phyloP scores from a whole-genome alignment of 2,797 vertebrate genomes.

The Nannoperca obscura region DNA sequence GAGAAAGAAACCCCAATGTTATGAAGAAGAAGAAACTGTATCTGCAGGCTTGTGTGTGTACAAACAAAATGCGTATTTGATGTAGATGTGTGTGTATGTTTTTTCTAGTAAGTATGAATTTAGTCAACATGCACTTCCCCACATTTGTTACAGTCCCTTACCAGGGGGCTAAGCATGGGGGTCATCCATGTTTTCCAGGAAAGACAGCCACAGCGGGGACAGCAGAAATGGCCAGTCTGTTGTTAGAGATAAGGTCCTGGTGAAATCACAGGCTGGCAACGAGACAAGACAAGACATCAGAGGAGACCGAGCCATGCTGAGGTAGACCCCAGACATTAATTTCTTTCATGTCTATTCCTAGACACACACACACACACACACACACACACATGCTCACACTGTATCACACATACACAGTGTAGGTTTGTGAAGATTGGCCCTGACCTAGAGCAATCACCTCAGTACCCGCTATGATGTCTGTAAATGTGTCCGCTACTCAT shows the following conservation, averaged over 20 bases:
- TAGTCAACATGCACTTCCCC: slow-evolving; percentile 10
- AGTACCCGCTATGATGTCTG: slow-evolving; percentile 31
- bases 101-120: background rate
- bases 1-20: slow-evolving; percentile 12
- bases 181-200: slow-evolving; percentile 55
- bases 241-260: slow-evolving; percentile 72
- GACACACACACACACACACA: slow-evolving; percentile 7
- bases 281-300: slow-evolving; percentile 54
- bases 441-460: slow-evolving; percentile 53
- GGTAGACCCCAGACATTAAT: slow-evolving; percentile 47
- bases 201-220: slow-evolving; percentile 28
- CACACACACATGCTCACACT: slow-evolving; percentile 13
- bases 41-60: slow-evolving; percentile 1
- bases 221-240: slow-evolving; percentile 51
- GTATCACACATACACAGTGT: slow-evolving; percentile 33
- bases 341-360: slow-evolving; percentile 45
- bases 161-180: slow-evolving; percentile 23
- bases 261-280: slow-evolving; percentile 58
- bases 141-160: slow-evolving; percentile 23
- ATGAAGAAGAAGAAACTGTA: background rate
- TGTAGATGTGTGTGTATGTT: slow-evolving; percentile 28
- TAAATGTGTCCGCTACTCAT: slow-evolving; percentile 31
- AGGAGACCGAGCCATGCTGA: slow-evolving; percentile 38
- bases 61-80: slow-evolving; percentile 40
- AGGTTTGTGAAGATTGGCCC: slow-evolving; percentile 37